Conservation (phyloP, 2,888 invertebrate genomes). For the Norana najaformis region DNA sequence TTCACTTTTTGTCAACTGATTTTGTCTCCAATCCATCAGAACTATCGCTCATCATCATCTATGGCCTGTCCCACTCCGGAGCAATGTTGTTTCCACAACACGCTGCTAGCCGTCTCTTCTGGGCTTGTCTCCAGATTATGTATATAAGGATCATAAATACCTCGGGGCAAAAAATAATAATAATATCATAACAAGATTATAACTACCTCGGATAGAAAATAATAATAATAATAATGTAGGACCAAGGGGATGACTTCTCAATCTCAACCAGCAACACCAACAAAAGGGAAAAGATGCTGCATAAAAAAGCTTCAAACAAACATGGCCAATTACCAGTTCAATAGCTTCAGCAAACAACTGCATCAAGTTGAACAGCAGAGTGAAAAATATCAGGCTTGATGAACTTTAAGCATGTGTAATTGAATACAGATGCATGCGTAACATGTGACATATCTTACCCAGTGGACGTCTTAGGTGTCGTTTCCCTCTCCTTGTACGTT, state of each 20-base stretch:
- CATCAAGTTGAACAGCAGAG: not conserved
- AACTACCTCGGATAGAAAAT: no score
- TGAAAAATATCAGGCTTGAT: not conserved
- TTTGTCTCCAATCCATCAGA: not conserved
- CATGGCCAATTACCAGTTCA: not conserved
- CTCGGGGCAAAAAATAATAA: no score
- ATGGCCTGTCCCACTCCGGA: no score
- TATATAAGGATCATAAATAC: no score
- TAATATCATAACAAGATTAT: no score
- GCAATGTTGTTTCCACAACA: no score
- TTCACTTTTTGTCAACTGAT: not conserved
- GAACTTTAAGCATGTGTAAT: not conserved
- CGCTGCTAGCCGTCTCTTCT: no score
- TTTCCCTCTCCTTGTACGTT: conserved; percentile 20
- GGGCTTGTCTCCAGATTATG: no score
- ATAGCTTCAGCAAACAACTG: not conserved
- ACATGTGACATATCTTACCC: not conserved
- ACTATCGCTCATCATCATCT: no score
- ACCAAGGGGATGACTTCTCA: not conserved
- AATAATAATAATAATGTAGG: no score
- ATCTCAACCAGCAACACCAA: not conserved
- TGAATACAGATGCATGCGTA: not conserved
- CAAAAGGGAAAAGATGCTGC: no score
- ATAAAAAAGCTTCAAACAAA: not conserved
- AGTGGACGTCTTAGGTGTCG: not conserved